Evolutionary conservation across 2,888 invertebrate species (phyloP).

Genomic region (Lepidochitona cinerea): DNA sequence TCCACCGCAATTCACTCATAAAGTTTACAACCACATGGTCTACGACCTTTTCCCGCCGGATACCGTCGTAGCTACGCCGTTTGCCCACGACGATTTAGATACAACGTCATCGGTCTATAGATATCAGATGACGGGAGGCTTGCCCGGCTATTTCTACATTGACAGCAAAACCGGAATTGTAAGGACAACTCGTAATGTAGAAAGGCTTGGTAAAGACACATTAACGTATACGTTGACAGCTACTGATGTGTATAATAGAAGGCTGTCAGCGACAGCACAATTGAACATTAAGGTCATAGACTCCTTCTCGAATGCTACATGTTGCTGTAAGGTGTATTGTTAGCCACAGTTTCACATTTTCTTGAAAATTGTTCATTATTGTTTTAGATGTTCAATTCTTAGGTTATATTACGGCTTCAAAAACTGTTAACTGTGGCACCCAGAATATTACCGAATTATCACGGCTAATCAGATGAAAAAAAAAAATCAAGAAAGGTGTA

Average conservation of each 20-base stretch:
- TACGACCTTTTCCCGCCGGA: constrained; percentile 27
- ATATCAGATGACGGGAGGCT: constrained; percentile 26
- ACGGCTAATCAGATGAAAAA: no score
- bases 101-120: constrained; percentile 27
- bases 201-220: constrained; percentile 8
- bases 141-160: constrained; percentile 28
- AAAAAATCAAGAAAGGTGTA: no score
- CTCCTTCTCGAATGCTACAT: neutral
- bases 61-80: constrained; percentile 36
- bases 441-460: no score
- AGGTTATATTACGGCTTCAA: no score
- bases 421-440: no score
- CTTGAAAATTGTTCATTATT: no score
- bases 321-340: neutral
- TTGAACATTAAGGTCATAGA: constrained; percentile 18
- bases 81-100: constrained; percentile 38
- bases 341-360: neutral
- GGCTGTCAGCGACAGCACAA: constrained; percentile 15
- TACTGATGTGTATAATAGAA: constrained; percentile 16
- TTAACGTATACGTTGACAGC: constrained; percentile 18
- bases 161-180: constrained; percentile 28
- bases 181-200: constrained; percentile 19
- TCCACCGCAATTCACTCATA: constrained; percentile 33
- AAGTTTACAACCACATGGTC: constrained; percentile 30
- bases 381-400: no score